These are phyloP conservation scores for Ganaspis brasiliensis DNA, from an alignment of 2,888 invertebrate species.

Conservation along the genomic window DNA sequence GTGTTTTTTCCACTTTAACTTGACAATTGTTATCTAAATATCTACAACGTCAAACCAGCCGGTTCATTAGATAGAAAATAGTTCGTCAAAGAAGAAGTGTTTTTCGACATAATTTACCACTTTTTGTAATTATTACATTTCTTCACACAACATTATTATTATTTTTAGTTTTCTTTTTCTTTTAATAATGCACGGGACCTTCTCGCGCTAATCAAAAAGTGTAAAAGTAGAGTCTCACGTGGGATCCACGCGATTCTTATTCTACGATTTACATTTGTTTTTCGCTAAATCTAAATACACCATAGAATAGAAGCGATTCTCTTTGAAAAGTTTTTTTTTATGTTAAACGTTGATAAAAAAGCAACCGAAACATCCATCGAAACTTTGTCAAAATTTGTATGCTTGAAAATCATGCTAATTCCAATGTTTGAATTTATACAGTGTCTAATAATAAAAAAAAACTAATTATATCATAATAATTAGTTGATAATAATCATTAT, in stretches of 20 bases:
- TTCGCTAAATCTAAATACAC: background rate
- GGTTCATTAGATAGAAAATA: conserved; percentile 4
- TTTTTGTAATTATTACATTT: conserved; percentile 12
- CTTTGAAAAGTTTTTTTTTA: conserved; percentile 9
- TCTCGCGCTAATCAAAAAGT: conserved; percentile 19
- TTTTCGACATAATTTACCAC: conserved; percentile 4
- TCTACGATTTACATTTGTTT: conserved; percentile 9
- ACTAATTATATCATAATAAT: too few relatives aligned
- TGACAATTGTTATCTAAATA: conserved; percentile 23
- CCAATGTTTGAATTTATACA: too few relatives aligned
- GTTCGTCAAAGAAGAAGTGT: background rate
- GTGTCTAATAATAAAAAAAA: too few relatives aligned
- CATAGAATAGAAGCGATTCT: conserved; percentile 15
- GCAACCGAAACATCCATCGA: background rate
- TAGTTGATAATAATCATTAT: too few relatives aligned
- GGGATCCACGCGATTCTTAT: conserved; percentile 1
- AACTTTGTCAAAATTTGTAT: conserved; percentile 7
- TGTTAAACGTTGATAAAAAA: conserved; percentile 7
- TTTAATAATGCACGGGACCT: conserved; percentile 3
- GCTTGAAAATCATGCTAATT: background rate
- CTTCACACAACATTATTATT: background rate
- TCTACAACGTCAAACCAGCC: conserved; percentile 4
- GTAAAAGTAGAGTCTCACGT: conserved; percentile 30
- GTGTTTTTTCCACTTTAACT: background rate
- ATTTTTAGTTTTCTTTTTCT: background rate